A percentile compares a stretch with the other conserved stretches of the same genome.
These are phyloP conservation scores for Coptodon bakossiorum DNA, from an alignment of 2,113 vertebrate genomes.

Conservation along the genomic window DNA sequence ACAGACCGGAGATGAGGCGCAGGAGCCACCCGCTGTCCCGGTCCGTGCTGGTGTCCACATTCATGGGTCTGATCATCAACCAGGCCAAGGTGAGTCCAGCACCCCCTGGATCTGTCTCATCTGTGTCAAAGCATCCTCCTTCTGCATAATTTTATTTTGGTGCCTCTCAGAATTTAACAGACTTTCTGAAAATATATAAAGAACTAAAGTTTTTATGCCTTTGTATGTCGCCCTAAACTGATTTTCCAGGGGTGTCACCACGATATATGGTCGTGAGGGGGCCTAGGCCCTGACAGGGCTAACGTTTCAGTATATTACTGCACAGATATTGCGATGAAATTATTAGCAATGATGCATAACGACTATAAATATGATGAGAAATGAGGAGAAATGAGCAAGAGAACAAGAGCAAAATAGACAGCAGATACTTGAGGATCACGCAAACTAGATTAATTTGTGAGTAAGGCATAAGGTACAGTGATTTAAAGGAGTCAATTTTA, in stretches of 20 bases:
- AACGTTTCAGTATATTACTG: background rate
- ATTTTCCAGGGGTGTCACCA: background rate
- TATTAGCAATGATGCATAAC: background rate
- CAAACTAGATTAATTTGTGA: background rate
- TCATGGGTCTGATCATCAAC: constrained; percentile 91
- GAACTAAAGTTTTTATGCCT: background rate
- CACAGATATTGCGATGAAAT: fast-evolving
- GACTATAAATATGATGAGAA: background rate
- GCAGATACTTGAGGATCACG: background rate
- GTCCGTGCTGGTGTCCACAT: constrained; percentile 85
- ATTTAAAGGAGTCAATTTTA: background rate
- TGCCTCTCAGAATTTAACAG: background rate
- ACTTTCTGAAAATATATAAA: background rate
- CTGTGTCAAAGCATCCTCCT: background rate
- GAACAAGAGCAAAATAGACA: background rate
- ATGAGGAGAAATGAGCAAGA: background rate
- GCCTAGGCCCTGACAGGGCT: background rate
- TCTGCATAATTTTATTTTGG: background rate
- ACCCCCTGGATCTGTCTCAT: background rate
- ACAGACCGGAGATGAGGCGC: constrained; percentile 75
- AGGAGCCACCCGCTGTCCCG: constrained; percentile 73
- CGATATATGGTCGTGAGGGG: background rate
- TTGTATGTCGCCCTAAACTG: fast-evolving
- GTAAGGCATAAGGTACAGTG: background rate
- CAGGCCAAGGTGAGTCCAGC: constrained; percentile 84